Base-by-base conservation (phyloP, 2,113 vertebrate species). In the Salvelinus alpinus region DNA sequence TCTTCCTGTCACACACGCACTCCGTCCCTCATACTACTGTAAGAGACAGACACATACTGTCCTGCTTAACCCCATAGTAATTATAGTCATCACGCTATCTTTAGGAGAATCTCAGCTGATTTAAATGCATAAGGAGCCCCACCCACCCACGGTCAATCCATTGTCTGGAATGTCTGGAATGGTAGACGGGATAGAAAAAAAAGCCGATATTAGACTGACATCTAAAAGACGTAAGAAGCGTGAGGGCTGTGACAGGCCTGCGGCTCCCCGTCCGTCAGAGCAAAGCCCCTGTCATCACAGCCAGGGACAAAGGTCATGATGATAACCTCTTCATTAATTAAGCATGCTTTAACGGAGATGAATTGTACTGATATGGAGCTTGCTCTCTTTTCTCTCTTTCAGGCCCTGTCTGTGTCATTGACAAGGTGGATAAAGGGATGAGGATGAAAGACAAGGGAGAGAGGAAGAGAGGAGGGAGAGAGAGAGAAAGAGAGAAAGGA, bases 291-390 rank as follows among this genome's bases (percentile, higher is more conserved):
- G 72, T 84, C 80, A 70, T 73, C 64, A 71, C 31, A 82, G 78
- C 70, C 66, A 67, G 9, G 16, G 78, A 80, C 74, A n/a, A 77
- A 64, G 70, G 62, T 68, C 57, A 48, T 51, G 71, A 65, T 74
- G 89, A 86, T 89, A 90, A 88, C 77, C 77, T 77, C 44, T 73
- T 82, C 84, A 85, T 89, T 91, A 88, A 92, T 93, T 92, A 92
- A 77, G 70, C 84, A 90, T 87, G 86, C 85, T 64, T 60, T 2
- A 69, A 60, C 72, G 73, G 80, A 92, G 89, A 92, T 92, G 87
- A 88, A 90, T 89, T 91, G 84, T 84, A 82, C 79, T 76, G 89
- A 91, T 91, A 88, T 13, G 44, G 71, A 77, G 82, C 74, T 74
- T 81, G 6, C 59, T 73, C 67, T 62, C 77, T 71, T 65, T 62